phyloP scores from a whole-genome alignment of 2,888 invertebrate genomes.

The Drosophila demipolita region DNA sequence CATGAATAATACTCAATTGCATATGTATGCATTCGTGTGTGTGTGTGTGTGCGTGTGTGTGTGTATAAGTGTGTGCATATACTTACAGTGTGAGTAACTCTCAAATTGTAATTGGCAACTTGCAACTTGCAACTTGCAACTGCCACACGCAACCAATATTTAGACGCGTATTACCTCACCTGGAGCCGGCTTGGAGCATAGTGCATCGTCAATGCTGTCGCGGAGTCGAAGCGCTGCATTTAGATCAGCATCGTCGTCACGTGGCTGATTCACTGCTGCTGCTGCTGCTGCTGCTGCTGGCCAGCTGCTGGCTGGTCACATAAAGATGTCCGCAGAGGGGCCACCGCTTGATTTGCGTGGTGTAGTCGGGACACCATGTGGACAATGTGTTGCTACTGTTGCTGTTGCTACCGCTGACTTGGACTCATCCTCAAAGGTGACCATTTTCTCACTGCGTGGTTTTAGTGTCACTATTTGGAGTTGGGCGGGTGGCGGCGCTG shows the following conservation, averaged over 20 bases:
- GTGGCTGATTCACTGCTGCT: slow-evolving; percentile 24
- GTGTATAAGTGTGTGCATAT: slow-evolving; percentile 41
- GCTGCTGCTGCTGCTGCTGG: slow-evolving; percentile 53
- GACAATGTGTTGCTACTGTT: slow-evolving; percentile 77
- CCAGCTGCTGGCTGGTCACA: slow-evolving; percentile 87
- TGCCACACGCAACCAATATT: slow-evolving; percentile 18
- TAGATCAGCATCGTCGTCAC: slow-evolving; percentile 58
- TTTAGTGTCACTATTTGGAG: slow-evolving; percentile 85
- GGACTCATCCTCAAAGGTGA: slow-evolving; percentile 91
- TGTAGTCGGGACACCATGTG: slow-evolving; percentile 85
- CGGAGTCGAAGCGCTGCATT: slow-evolving; percentile 68
- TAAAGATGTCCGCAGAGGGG: slow-evolving; percentile 91
- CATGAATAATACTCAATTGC: neutral
- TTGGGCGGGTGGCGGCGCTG: slow-evolving; percentile 80
- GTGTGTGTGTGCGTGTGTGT: slow-evolving; percentile 14
- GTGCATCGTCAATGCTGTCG: slow-evolving; percentile 77
- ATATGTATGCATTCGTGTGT: neutral
- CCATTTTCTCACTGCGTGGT: slow-evolving; percentile 90
- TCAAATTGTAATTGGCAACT: neutral
- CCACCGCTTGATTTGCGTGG: slow-evolving; percentile 81
- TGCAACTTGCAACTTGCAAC: neutral
- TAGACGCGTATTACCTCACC: slow-evolving; percentile 85
- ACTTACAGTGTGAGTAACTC: slow-evolving; percentile 52
- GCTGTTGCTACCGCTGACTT: slow-evolving; percentile 61
- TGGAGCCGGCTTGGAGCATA: slow-evolving; percentile 81